Conservation (phyloP, 1,140 invertebrate genomes). For the Aphelinus atriplicis region DNA sequence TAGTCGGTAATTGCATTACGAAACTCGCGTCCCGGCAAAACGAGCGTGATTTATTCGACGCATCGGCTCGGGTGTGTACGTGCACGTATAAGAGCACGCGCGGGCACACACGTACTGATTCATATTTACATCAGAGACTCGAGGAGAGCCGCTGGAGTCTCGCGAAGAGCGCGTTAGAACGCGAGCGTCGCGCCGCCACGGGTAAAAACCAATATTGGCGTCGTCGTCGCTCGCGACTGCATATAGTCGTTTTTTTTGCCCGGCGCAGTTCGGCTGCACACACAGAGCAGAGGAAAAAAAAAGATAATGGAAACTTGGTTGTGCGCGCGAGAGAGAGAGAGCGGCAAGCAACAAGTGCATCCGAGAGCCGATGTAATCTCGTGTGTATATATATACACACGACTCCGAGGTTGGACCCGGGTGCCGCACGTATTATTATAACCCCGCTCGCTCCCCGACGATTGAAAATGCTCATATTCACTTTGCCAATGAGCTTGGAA, state of each 20-base stretch:
- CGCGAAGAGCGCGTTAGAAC: neutral
- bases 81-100: too few species aligned
- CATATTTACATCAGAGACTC: too few species aligned
- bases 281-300: neutral
- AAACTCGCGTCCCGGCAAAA: neutral
- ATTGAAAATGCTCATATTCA: constrained; percentile 36
- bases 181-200: constrained; percentile 2
- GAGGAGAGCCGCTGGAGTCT: too few species aligned
- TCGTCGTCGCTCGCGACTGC: neutral
- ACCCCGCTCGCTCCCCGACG: neutral
- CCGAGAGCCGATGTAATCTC: constrained; percentile 35
- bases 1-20: constrained; percentile 10
- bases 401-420: neutral
- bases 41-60: neutral
- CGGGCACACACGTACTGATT: too few species aligned
- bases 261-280: neutral
- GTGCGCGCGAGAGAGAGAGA: too few species aligned
- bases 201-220: constrained; percentile 29
- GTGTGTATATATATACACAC: constrained; percentile 16
- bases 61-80: neutral
- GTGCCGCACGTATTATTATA: constrained; percentile 12
- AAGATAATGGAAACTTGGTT: constrained; percentile 28
- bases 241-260: too few species aligned
- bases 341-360: constrained; percentile 38
- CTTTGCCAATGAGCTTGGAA: neutral